Base-by-base conservation (phyloP, 2,888 invertebrate genomes). In the Cryptocephalus primarius region DNA sequence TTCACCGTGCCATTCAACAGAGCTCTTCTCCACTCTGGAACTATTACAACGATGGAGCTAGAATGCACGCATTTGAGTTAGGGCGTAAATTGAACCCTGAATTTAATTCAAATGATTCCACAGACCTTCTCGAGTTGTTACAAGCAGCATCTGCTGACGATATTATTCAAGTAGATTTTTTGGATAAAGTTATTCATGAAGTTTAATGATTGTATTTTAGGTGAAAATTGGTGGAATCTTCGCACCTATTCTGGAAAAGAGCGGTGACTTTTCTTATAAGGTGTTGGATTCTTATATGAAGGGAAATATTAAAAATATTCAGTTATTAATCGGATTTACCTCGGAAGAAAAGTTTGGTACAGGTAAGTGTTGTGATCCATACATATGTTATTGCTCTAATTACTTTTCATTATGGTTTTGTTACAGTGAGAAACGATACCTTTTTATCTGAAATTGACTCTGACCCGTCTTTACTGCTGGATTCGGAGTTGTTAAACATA, bases 1-100 rank as follows among this genome's bases (percentile, higher is more conserved):
- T 51, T n/a, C 44, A 48, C 36, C 47, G 42, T 8, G 51, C 45
- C 8, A 51, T 51, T 34, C 39, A 49, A 36, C 48, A 51, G 40
- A 51, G 51, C 40, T 45, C 47, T 34, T 45, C 43, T 14, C 43
- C 43, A 14, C 9, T 48, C 39, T 44, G 45, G n/a, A 43, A 41
- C 10, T 32, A 46, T 10, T 46, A 34, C 42, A 47, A 49, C 38
- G 8, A 39, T 8, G 40, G 41, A 12, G 47, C 48, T 4, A 49
- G 45, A 42, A 9, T 43, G 32, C 43, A 40, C 33, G 51, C 51
- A 9, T 51, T 49, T 39, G 13, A 41, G 32, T 39, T 51, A 14
- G 49, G 45, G 32, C 40, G 39, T 38, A 9, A 4, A 3, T n/a
- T 51, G 8, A 39, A 44, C 22, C 32, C 33, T 14, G 34, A 43